Evolutionary conservation across 2,888 invertebrate species (phyloP).

Genomic region (Drosophila algonquin): DNA sequence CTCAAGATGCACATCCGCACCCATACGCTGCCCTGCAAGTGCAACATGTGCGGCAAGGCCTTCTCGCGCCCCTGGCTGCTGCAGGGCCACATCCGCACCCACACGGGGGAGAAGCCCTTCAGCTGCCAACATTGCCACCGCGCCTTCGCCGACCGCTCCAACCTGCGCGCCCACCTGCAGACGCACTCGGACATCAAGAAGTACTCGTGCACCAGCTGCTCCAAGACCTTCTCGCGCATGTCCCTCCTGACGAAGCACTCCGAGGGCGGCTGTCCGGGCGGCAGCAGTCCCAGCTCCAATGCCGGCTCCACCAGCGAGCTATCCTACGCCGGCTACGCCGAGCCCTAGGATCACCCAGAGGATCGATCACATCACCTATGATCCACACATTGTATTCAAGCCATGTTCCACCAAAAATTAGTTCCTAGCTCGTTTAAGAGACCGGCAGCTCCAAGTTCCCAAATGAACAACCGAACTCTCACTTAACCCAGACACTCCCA

Average conservation of each 20-base stretch:
- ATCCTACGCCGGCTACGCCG: conserved; percentile 70
- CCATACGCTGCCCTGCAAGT: conserved; percentile 98
- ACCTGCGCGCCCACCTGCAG: conserved; percentile 97
- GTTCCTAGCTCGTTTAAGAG: conserved; percentile 82
- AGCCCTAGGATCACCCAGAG: conserved; percentile 59
- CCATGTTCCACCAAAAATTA: conserved; percentile 84
- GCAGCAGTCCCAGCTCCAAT: conserved; percentile 45
- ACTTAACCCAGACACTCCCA: conserved; percentile 31
- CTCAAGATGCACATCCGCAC: conserved; percentile 99
- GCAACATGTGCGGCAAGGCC: conserved; percentile 97
- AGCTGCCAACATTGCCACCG: conserved; percentile 97
- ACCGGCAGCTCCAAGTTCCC: conserved; percentile 56
- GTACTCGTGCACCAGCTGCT: conserved; percentile 96
- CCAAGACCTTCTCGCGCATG: conserved; percentile 98
- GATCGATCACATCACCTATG: not conserved
- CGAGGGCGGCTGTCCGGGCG: conserved; percentile 92
- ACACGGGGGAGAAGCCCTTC: conserved; percentile 99
- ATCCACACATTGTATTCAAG: conserved; percentile 47
- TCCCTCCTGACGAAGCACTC: conserved; percentile 96
- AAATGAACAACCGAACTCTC: conserved; percentile 17
- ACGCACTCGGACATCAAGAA: conserved; percentile 99
- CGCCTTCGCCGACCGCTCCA: conserved; percentile 98
- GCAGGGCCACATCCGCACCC: conserved; percentile 98
- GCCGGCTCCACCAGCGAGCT: conserved; percentile 56
- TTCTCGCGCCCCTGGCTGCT: conserved; percentile 98